These are phyloP conservation scores for human (Homo sapiens) DNA, from an alignment of 2,113 vertebrate genomes.

Conservation along the genomic window DNA sequence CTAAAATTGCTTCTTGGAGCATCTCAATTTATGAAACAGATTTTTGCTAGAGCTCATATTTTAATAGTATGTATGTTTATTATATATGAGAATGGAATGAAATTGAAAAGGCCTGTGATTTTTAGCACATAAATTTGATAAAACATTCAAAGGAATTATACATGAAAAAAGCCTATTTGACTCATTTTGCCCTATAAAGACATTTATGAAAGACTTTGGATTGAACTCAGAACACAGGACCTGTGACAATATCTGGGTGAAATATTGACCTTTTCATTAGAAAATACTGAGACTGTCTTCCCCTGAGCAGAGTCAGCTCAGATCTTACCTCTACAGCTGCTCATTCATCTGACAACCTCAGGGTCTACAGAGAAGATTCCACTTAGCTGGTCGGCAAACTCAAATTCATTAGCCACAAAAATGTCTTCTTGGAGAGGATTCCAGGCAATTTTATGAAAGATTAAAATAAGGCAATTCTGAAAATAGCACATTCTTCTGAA, in stretches of 20 bases:
- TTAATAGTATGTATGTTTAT: neutral
- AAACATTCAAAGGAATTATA: neutral
- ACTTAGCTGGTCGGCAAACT: neutral
- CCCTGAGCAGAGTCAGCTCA: too few species aligned
- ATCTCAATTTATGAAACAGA: neutral
- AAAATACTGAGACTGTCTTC: neutral
- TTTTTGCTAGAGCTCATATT: neutral
- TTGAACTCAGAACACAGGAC: neutral
- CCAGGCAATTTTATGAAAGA: neutral
- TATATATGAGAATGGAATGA: neutral
- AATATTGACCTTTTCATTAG: neutral
- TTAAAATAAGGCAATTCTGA: neutral
- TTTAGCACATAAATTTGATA: neutral
- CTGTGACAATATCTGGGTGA: neutral
- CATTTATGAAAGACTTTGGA: neutral
- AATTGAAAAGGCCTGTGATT: neutral
- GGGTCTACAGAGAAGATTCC: neutral
- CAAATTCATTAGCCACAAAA: neutral
- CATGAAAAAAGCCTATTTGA: neutral
- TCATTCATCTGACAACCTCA: too few species aligned
- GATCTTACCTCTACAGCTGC: rapidly evolving
- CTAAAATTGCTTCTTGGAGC: neutral
- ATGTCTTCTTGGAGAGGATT: neutral
- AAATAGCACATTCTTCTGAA: neutral
- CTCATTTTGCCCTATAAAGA: neutral